phyloP scores from a whole-genome alignment of 1,140 invertebrate species.

The Cydia pomonella region DNA sequence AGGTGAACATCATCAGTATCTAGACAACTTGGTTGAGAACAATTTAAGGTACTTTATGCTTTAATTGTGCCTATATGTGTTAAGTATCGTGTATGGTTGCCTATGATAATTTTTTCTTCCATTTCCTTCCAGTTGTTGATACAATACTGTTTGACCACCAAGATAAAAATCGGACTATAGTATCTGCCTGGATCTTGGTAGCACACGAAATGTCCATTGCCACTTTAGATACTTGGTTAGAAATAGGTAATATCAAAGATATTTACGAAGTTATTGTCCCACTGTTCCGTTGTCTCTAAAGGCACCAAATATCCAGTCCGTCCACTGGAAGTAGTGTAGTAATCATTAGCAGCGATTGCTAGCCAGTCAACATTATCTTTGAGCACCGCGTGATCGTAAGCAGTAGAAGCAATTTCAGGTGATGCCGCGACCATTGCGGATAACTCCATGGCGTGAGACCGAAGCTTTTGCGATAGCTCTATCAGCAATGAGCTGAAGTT shows the following conservation, averaged over 20 bases:
- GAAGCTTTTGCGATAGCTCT: constrained; percentile 87
- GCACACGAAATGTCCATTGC: too few relatives aligned
- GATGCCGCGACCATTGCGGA: constrained; percentile 92
- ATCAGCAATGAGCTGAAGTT: constrained; percentile 86
- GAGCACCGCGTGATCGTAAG: constrained; percentile 88
- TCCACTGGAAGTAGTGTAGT: constrained; percentile 92
- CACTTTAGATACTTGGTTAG: too few relatives aligned
- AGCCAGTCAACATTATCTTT: constrained; percentile 90
- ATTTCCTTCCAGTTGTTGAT: too few relatives aligned
- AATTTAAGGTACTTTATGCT: too few relatives aligned
- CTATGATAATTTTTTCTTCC: too few relatives aligned
- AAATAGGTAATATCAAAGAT: background rate
- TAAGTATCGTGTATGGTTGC: too few relatives aligned
- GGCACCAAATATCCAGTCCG: constrained; percentile 92
- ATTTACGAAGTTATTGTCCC: constrained; percentile 57
- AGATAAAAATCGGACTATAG: too few relatives aligned
- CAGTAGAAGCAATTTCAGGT: constrained; percentile 90
- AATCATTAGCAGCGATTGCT: constrained; percentile 93
- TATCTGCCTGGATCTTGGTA: too few relatives aligned
- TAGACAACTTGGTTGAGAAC: background rate
- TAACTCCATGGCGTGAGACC: constrained; percentile 85
- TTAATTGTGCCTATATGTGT: too few relatives aligned
- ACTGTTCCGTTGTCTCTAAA: constrained; percentile 78
- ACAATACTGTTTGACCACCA: too few relatives aligned
- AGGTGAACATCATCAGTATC: background rate